Percentiles rank a stretch among this genome's conserved stretches.
These are phyloP conservation scores for Heliconius sara DNA, from an alignment of 2,888 invertebrate genomes.

Conservation along the genomic window DNA sequence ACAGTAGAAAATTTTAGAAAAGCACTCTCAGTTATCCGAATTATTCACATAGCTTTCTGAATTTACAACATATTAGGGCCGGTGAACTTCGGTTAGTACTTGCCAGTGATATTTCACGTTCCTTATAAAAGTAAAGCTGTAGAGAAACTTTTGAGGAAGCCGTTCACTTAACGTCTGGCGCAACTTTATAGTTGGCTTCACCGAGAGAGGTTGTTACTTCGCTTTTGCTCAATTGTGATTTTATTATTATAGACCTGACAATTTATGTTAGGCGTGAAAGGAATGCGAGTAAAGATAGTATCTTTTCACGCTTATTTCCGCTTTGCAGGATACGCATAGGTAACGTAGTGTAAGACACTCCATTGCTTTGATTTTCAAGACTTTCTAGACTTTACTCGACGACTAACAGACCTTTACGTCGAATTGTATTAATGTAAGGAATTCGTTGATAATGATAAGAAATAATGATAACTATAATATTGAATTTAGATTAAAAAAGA, in stretches of 20 bases:
- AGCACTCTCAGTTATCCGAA: neutral
- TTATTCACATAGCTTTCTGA: slow-evolving; percentile 13
- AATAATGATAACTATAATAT: too few relatives aligned
- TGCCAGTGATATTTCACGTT: slow-evolving; percentile 42
- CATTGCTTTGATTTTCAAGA: too few relatives aligned
- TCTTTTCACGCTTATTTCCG: too few relatives aligned
- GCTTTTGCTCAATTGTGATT: slow-evolving; percentile 30
- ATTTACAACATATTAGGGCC: slow-evolving; percentile 32
- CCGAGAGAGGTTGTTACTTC: slow-evolving; percentile 29
- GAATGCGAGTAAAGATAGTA: neutral
- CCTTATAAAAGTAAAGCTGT: slow-evolving; percentile 37
- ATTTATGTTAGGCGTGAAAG: neutral
- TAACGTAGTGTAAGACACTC: too few relatives aligned
- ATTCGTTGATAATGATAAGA: too few relatives aligned
- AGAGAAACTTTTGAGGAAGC: slow-evolving; percentile 36
- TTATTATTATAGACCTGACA: slow-evolving; percentile 26
- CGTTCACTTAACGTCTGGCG: slow-evolving; percentile 44
- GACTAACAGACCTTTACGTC: too few relatives aligned
- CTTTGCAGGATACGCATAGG: too few relatives aligned
- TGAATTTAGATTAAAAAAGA: too few relatives aligned
- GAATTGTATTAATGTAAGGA: too few relatives aligned
- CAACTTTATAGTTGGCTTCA: slow-evolving; percentile 39
- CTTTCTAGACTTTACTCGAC: too few relatives aligned
- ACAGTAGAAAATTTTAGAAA: neutral
- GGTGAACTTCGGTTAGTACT: slow-evolving; percentile 27